phyloP scores from a whole-genome alignment of 2,888 invertebrate species.

The Callyntrura guangdongensis region DNA sequence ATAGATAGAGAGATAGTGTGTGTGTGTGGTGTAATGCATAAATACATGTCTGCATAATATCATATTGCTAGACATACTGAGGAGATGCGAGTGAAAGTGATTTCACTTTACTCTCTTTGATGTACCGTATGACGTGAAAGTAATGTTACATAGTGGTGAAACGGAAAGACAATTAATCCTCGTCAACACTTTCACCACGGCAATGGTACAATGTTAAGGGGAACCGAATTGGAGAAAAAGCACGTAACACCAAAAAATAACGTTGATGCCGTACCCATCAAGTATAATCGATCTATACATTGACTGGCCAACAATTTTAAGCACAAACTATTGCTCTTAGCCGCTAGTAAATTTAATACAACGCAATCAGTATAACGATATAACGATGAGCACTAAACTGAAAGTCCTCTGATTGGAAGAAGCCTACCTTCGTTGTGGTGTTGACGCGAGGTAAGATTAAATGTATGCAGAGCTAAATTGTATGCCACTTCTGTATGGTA shows the following conservation, averaged over 20 bases:
- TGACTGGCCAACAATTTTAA: too few relatives aligned
- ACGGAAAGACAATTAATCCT: slow-evolving; percentile 65
- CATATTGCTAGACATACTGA: neutral
- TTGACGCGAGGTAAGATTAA: too few relatives aligned
- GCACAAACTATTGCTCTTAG: too few relatives aligned
- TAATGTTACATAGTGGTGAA: slow-evolving; percentile 21
- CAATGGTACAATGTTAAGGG: neutral
- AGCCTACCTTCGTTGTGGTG: too few relatives aligned
- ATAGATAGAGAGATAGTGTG: neutral
- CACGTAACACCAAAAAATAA: neutral
- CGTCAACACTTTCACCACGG: slow-evolving; percentile 18
- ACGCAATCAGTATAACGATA: too few relatives aligned
- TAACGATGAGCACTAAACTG: too few relatives aligned
- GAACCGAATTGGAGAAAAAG: neutral
- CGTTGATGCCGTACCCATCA: neutral
- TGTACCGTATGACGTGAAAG: slow-evolving; percentile 48
- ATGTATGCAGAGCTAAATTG: too few relatives aligned
- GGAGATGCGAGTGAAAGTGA: slow-evolving; percentile 45
- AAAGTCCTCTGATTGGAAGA: too few relatives aligned
- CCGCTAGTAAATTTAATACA: too few relatives aligned
- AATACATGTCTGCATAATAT: neutral
- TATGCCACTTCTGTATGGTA: too few relatives aligned
- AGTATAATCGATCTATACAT: too few relatives aligned
- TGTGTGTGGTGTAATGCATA: too few relatives aligned
- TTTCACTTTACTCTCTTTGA: slow-evolving; percentile 40